These are phyloP conservation scores for Lamellibrachia satsuma DNA, from an alignment of 2,888 invertebrate species.

Conservation along the genomic window DNA sequence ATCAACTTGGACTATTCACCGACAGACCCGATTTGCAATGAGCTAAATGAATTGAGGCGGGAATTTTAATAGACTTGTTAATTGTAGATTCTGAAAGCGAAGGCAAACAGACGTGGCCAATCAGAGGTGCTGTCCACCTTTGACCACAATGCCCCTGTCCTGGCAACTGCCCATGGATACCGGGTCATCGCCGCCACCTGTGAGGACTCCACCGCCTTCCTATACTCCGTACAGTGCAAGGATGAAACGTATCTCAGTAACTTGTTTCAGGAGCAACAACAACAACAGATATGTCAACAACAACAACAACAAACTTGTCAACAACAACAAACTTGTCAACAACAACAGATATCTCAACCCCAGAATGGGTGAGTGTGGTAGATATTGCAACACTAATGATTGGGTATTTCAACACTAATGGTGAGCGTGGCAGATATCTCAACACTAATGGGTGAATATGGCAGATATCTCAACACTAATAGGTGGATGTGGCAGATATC, in stretches of 20 bases:
- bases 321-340: background rate
- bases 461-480: background rate
- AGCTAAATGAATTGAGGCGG: background rate
- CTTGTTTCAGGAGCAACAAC: background rate
- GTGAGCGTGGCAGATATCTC: background rate
- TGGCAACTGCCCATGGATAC: constrained; percentile 45
- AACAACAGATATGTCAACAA: background rate
- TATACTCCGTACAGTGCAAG: constrained; percentile 38
- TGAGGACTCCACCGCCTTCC: constrained; percentile 50
- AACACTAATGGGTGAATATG: background rate
- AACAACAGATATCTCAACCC: background rate
- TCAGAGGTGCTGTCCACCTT: constrained; percentile 30
- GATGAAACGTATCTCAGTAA: background rate
- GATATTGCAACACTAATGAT: too few species aligned
- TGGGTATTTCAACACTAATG: too few species aligned
- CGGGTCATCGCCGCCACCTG: constrained; percentile 48
- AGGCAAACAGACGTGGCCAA: background rate
- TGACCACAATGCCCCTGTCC: constrained; percentile 49
- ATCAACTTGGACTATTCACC: too few species aligned
- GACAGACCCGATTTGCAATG: too few species aligned
- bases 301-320: background rate
- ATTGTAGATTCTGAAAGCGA: background rate
- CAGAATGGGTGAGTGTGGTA: background rate
- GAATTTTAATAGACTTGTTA: background rate
- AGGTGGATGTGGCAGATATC: background rate